These are phyloP conservation scores for Acanthiza pusilla DNA, from an alignment of 2,797 vertebrate genomes.

Conservation along the genomic window DNA sequence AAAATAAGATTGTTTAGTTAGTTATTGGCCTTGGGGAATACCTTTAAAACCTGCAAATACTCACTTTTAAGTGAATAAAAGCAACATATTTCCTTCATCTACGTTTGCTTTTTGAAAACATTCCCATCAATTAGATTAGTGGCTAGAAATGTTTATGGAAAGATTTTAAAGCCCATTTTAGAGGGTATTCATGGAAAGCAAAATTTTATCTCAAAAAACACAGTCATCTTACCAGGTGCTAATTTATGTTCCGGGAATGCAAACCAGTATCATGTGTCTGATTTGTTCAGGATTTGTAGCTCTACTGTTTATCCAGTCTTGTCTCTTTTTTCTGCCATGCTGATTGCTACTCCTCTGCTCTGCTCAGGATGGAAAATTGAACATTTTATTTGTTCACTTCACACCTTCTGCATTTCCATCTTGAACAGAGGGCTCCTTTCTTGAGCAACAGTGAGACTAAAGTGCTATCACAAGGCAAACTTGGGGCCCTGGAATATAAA, in stretches of 20 bases:
- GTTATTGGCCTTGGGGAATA: neutral
- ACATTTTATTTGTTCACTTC: constrained; percentile 25
- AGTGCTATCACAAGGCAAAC: constrained; percentile 29
- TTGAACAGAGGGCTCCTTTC: constrained; percentile 28
- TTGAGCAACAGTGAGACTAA: neutral
- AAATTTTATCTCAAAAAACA: constrained; percentile 26
- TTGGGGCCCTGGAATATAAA: constrained; percentile 37
- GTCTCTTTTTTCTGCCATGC: neutral
- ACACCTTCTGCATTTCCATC: constrained; percentile 13
- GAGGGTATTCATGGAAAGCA: constrained; percentile 8
- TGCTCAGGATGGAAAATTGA: neutral
- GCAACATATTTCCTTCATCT: constrained; percentile 8
- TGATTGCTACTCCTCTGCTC: neutral
- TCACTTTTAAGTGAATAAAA: neutral
- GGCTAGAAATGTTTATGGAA: constrained; percentile 5
- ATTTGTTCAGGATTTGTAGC: neutral
- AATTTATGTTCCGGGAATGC: neutral
- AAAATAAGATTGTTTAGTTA: constrained; percentile 31
- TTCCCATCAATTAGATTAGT: neutral
- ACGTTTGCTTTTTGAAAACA: constrained; percentile 2
- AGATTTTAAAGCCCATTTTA: constrained; percentile 16
- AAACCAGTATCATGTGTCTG: neutral
- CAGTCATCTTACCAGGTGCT: neutral
- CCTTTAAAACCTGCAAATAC: neutral
- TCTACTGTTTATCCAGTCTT: neutral